Conservation (phyloP, 2,113 vertebrate genomes). For the Nannospalax galili region DNA sequence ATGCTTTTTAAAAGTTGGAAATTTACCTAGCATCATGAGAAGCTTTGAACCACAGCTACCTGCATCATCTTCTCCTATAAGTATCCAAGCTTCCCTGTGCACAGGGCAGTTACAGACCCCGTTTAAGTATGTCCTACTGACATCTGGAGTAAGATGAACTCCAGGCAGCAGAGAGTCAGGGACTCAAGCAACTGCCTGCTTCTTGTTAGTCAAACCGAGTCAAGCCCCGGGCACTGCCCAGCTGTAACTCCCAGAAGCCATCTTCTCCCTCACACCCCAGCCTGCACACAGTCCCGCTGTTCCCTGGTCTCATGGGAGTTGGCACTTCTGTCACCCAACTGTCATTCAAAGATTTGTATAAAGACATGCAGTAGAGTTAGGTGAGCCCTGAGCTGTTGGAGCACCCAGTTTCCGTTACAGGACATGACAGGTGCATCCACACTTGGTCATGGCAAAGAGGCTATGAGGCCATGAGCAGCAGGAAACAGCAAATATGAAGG, state of each 20-base stretch:
- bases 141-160: not conserved
- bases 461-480: not conserved
- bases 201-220: not conserved
- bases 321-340: not conserved
- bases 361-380: not conserved
- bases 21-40: not conserved
- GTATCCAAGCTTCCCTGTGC: not conserved
- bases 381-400: not conserved
- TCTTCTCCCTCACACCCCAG: not conserved
- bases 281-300: not conserved
- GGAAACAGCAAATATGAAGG: not conserved
- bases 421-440: not conserved
- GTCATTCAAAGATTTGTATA: not conserved
- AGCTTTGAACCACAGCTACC: too few relatives aligned
- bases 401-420: not conserved
- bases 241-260: not conserved
- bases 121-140: not conserved
- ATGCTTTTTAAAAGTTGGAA: not conserved
- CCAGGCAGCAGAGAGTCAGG: not conserved
- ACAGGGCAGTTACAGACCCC: rapidly evolving
- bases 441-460: not conserved
- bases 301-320: not conserved
- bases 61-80: not conserved
- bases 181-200: not conserved
- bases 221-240: not conserved